Conservation (phyloP, 2,888 invertebrate genomes). For the Chrysolina americana region DNA sequence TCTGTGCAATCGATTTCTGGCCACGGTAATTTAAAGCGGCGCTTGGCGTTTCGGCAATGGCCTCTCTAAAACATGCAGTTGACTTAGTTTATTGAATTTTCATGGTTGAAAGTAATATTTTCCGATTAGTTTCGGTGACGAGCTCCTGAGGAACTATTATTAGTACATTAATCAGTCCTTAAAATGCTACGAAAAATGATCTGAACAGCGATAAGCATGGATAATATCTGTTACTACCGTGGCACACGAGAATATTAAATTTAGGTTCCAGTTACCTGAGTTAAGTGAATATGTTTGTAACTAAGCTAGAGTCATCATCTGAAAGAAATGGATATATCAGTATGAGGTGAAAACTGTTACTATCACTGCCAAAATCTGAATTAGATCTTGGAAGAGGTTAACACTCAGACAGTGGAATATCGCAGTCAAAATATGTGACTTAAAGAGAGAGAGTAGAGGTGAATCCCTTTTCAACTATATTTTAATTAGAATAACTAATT, state of each 20-base stretch:
- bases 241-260: constrained; percentile 1
- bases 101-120: constrained; percentile 13
- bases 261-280: not conserved
- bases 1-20: not conserved
- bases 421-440: too few species aligned
- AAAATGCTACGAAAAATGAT: constrained; percentile 12
- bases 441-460: too few species aligned
- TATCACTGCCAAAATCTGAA: too few species aligned
- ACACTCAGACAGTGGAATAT: too few species aligned
- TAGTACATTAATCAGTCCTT: not conserved
- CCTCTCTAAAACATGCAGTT: not conserved
- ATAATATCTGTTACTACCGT: constrained; percentile 1
- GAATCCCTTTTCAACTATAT: too few species aligned
- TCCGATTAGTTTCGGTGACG: not conserved
- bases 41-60: not conserved
- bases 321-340: too few species aligned
- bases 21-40: too few species aligned
- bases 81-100: not conserved
- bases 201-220: not conserved
- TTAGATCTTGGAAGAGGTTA: too few species aligned
- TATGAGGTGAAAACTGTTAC: too few species aligned
- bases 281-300: not conserved
- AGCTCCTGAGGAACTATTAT: not conserved
- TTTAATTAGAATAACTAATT: too few species aligned
- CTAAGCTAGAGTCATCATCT: too few species aligned